Evolutionary conservation across 2,113 vertebrate genomes (phyloP), one percentile per base, ranked within the genome.

Genomic region (Channa argus): DNA sequence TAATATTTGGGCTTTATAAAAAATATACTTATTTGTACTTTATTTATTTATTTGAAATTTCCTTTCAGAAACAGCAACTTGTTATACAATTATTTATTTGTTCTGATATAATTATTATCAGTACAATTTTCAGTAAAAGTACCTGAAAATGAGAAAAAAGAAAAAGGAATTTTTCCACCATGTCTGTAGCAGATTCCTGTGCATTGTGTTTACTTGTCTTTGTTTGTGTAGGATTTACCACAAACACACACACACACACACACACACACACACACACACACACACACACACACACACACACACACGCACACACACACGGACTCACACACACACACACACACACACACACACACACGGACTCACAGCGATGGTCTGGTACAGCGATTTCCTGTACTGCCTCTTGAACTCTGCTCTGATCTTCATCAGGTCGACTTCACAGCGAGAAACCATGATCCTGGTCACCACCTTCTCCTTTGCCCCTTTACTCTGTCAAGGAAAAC

Each of bases 361-460:
- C 64, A 91, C 91, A 66, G 79, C 33, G n/a, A 99, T 96, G 82
- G 93, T 96, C 73, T 96, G 95, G 84, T 97, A 95, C 73, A 99
- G 94, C 5, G 97, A 97, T 86, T 91, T 95, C 24, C 94, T 94
- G 0, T 96, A 94, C 69, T 96, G 95, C 71, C 84, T 95, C 95
- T 97, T 99, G 91, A 97, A 99, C 90, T 98, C 95, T 34, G 94
- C 91, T 61, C 97, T 94, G 84, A 99, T 96, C 91, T 96, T 97
- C 92, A 96, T 91, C 92, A 99, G 96, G 92, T 98, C 97, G 2
- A 97, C 94, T 87, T 99, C 96, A 0, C 95, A 96, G 82, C 96
- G 96, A 11, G 97, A 98, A 13, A 98, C 95, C 92, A 98, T 94
- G 85, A 96, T 96, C 85, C 98, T 94, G 72, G 98, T 99, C 83